phyloP scores from a whole-genome alignment of 1,140 invertebrate species.

The Dreissena polymorpha region DNA sequence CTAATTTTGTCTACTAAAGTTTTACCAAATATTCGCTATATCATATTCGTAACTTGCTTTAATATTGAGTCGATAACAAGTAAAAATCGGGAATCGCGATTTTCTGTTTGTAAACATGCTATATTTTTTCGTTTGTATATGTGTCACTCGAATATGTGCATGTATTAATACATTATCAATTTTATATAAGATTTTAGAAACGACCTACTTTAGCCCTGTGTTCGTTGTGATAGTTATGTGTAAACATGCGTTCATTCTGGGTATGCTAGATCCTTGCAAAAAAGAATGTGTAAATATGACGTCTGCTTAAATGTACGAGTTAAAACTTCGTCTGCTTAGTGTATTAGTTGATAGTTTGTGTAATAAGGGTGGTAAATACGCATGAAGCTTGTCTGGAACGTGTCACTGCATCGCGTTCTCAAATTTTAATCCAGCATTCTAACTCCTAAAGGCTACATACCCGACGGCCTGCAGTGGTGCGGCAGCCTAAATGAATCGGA shows the following conservation, averaged over 20 bases:
- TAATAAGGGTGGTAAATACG: no score
- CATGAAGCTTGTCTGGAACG: no score
- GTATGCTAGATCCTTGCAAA: neutral
- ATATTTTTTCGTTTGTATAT: no score
- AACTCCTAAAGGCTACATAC: conserved; percentile 11
- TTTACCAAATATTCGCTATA: neutral
- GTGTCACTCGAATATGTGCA: no score
- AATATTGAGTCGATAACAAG: no score
- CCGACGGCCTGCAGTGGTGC: conserved; percentile 29
- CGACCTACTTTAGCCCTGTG: no score
- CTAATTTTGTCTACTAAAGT: neutral
- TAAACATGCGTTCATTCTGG: no score
- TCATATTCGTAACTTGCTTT: neutral
- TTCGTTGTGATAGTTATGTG: no score
- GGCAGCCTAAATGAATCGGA: conserved; percentile 1
- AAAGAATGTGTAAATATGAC: neutral
- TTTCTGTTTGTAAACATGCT: no score
- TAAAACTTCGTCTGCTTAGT: neutral
- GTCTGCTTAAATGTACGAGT: neutral
- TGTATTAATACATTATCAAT: no score
- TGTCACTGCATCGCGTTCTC: neutral
- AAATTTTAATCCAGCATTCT: neutral
- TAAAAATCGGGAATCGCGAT: no score
- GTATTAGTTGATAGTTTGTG: neutral
- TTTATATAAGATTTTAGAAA: no score